Evolutionary conservation across 2,797 vertebrate genomes (phyloP), one percentile per base, ranked within the genome.

Genomic region (Botia kubotai): DNA sequence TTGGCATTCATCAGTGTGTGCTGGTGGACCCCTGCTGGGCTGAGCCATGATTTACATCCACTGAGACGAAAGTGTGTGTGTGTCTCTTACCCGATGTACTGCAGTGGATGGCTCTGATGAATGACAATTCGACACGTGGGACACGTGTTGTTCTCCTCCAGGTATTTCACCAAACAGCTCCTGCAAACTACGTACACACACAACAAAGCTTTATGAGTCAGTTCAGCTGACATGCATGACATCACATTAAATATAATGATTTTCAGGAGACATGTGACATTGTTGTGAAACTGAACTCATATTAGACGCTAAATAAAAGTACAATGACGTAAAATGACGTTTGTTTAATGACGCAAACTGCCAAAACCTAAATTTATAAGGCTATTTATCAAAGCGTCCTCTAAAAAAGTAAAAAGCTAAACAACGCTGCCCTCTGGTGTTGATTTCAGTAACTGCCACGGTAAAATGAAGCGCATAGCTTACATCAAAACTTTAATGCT

Each of bases 71-170:
- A 26, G 19, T 26, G 53, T 46, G 65, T 33, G 46, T 53, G 36
- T 66, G 79, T 58, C 79, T 91, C 97, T 95, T 89, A 98, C 97
- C 97, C 98, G 12, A 99, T 99, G 83, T 99, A 99, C 91, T 99
- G 97, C 90, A 98, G 94, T 0, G 97, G 98, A 91, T 99, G 98
- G 88, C 97, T 99, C 95, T 99, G 98, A 90, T 99, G 98, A 93
- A 99, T 99, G 89, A 99, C 97, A 83, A 99, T 99, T 92, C 97
- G 94, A 90, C 97, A 99, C 0, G 98, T 98, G 36, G 98, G 98
- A 84, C 98, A 99, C 43, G 98, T 99, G 94, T 99, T 99, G 92
- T 99, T 99, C 91, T 99, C 98, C 86, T 99, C 98, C 91, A 99
- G 91, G 85, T 99, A 99, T 87, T 98, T 99, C 86, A 99, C 98